Base-by-base conservation (phyloP, 1,140 invertebrate species). In the Agrypnia vestita region DNA sequence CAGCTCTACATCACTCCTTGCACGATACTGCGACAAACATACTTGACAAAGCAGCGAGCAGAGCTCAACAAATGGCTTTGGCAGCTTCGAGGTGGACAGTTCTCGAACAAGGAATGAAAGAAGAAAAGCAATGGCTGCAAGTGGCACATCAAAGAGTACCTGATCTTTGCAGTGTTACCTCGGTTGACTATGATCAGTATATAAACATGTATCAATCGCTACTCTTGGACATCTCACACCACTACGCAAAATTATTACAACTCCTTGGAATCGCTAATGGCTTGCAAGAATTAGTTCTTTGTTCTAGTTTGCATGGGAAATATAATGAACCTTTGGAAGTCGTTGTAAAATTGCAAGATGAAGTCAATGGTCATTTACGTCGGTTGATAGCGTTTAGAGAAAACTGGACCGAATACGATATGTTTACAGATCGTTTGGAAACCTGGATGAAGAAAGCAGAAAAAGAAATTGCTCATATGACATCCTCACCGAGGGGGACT, bases 61-160 rank as follows among this genome's bases (percentile, higher is more conserved):
- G 94, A 56, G 93, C 95, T 51, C 95, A 96, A 84, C 93, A 94
- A 86, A 94, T 97, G 92, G 93, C 95, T 10, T 87, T 95, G 64
- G 95, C 95, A 3, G 94, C 95, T 25, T 95, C 95, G 0, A 91
- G 94, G 62, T 97, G 96, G 96, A 94, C 94, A 0, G 87, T 94
- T 0, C 86, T 96, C 3, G 94, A 95, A 85, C 94, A 96, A 85
- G 94, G 94, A 0, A 93, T 96, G 87, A 93, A 93, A 78, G 95
- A 96, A 84, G 96, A 97, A 89, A 87, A 91, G 64, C 92, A 93
- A 83, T 97, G 95, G 96, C 87, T 96, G 1, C 92, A 93, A 84
- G 93, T 95, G 35, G 95, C 95, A 17, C 92, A 94, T 84, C 94
- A 95, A 86, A 90, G 95, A 82, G 92, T 96, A 1, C 95, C 95